These are phyloP conservation scores for Caradrina clavipalpis DNA, from an alignment of 2,888 invertebrate species.

Conservation along the genomic window DNA sequence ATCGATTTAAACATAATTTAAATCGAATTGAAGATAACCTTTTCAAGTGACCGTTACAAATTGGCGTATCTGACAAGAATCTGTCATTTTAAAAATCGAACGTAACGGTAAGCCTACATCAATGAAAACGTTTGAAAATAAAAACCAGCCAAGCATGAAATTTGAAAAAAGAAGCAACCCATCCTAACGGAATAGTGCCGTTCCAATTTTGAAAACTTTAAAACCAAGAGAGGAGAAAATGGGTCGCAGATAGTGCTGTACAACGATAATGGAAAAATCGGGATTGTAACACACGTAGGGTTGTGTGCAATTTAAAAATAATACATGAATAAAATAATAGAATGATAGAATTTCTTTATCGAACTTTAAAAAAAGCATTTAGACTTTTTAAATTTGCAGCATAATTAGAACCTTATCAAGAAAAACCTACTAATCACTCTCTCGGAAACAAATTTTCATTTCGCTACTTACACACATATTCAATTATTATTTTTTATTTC, in stretches of 20 bases:
- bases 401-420: neutral
- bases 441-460: neutral
- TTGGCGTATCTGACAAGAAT: conserved; percentile 26
- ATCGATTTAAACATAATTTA: conserved; percentile 27
- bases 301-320: neutral
- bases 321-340: no score
- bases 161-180: conserved; percentile 53
- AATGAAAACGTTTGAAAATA: conserved; percentile 48
- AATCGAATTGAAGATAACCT: conserved; percentile 20
- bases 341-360: no score
- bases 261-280: conserved; percentile 34
- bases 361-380: no score
- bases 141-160: conserved; percentile 41
- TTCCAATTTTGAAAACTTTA: conserved; percentile 67
- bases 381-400: no score
- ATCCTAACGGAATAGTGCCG: conserved; percentile 52
- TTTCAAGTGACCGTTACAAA: conserved; percentile 30
- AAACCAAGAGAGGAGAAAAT: conserved; percentile 56
- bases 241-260: conserved; percentile 50
- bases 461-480: conserved; percentile 2
- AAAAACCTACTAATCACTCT: neutral
- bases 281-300: conserved; percentile 20
- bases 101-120: conserved; percentile 24
- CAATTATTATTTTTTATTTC: no score
- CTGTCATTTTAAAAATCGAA: conserved; percentile 32